Conservation (phyloP, 2,797 vertebrate genomes). For the Megaceryle alcyon region DNA sequence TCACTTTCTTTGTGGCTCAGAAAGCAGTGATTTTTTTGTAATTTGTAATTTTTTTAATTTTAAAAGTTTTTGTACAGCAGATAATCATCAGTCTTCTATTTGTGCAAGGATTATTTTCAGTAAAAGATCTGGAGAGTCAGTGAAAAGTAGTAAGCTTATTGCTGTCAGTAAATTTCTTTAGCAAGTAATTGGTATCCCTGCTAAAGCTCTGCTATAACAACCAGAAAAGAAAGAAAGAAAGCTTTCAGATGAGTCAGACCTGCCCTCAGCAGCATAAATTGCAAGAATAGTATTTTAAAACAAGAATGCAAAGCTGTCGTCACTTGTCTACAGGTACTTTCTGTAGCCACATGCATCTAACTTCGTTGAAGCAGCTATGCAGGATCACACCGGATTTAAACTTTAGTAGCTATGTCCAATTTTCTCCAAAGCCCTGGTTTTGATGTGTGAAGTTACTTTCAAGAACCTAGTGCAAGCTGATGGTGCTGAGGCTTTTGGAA, state of each 20-base stretch:
- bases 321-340: not conserved
- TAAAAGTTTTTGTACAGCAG: not conserved
- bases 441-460: not conserved
- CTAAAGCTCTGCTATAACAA: not conserved
- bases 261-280: not conserved
- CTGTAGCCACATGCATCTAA: not conserved
- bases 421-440: not conserved
- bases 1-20: not conserved
- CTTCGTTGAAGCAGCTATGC: not conserved
- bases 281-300: constrained; percentile 1
- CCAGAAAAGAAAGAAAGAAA: constrained; percentile 17
- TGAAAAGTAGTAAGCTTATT: constrained; percentile 30
- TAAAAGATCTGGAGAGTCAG: not conserved
- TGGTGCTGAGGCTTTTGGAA: not conserved
- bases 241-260: constrained; percentile 24
- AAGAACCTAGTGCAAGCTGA: not conserved
- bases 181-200: not conserved
- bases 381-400: not conserved
- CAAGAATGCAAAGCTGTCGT: not conserved
- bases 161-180: constrained; percentile 40
- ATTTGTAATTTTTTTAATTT: not conserved
- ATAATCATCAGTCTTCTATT: constrained; percentile 10
- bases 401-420: not conserved
- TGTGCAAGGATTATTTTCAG: constrained; percentile 33
- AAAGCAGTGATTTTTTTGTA: not conserved